Evolutionary conservation across 2,113 vertebrate genomes (phyloP).

Genomic region (Sorex fumeus): DNA sequence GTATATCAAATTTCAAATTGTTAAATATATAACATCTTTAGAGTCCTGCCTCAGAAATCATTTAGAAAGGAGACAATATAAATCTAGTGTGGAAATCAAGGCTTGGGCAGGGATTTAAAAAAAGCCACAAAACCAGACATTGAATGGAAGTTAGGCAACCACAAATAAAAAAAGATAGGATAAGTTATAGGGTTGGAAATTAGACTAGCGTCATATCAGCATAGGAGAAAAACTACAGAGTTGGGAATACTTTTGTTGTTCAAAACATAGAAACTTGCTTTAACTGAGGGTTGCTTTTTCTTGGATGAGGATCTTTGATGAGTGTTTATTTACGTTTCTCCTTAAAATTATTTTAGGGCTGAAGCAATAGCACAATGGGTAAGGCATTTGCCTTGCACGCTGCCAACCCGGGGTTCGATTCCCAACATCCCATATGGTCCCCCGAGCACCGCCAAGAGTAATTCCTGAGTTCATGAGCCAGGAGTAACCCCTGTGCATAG

Average conservation of each 20-base stretch:
- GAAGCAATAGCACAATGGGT: too few species aligned
- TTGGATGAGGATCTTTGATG: not conserved
- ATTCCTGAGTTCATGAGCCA: too few species aligned
- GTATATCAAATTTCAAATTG: not conserved
- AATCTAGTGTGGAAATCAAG: not conserved
- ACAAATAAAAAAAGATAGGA: not conserved
- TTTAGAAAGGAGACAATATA: not conserved
- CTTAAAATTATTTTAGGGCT: not conserved
- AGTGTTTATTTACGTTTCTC: not conserved
- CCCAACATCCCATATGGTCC: too few species aligned
- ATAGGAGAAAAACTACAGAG: not conserved
- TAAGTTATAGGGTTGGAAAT: not conserved
- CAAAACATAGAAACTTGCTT: too few species aligned
- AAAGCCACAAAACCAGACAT: not conserved
- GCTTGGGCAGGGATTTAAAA: not conserved
- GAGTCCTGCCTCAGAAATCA: not conserved
- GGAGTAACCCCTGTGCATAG: too few species aligned
- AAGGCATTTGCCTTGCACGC: too few species aligned
- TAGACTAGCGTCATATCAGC: not conserved
- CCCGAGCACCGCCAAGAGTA: too few species aligned
- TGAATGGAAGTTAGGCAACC: not conserved
- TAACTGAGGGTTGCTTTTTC: not conserved
- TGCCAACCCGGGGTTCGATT: too few species aligned
- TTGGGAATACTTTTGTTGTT: fast-evolving
- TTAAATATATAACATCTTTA: not conserved